Conservation (phyloP, 2,113 vertebrate genomes). For the Salvator merianae region DNA sequence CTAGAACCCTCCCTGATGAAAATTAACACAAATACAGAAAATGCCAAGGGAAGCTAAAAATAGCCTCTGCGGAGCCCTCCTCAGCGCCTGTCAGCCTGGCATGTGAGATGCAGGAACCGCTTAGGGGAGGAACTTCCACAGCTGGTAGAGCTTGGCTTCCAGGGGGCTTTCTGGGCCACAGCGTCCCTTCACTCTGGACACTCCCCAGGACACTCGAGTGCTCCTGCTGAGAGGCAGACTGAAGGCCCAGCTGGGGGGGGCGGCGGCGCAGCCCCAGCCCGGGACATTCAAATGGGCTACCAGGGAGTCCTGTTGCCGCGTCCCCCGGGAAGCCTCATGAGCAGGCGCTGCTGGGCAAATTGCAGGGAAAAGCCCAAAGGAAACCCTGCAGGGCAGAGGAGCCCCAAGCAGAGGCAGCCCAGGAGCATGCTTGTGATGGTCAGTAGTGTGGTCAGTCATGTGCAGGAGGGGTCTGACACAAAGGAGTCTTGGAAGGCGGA, state of each 20-base stretch:
- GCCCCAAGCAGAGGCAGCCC: too few relatives aligned
- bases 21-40: conserved; percentile 62
- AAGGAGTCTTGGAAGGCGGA: too few relatives aligned
- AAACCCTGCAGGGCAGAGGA: background rate
- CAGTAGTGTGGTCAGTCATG: too few relatives aligned
- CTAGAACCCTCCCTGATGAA: conserved; percentile 45
- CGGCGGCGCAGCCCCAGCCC: background rate
- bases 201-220: background rate
- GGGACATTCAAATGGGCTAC: too few relatives aligned
- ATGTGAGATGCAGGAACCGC: fast-evolving
- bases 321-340: too few relatives aligned
- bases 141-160: background rate
- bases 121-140: background rate
- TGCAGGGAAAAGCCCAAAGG: background rate
- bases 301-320: too few relatives aligned
- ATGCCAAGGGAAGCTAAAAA: conserved; percentile 73
- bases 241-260: background rate
- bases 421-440: too few relatives aligned
- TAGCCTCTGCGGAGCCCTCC: background rate
- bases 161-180: background rate
- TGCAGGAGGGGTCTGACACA: too few relatives aligned
- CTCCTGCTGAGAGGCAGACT: background rate
- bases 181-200: background rate
- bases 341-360: too few relatives aligned
- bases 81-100: background rate